Percentiles rank a stretch among this genome's conserved stretches.
Conservation (phyloP, 2,888 invertebrate species). For the Nymphalis c-album region DNA sequence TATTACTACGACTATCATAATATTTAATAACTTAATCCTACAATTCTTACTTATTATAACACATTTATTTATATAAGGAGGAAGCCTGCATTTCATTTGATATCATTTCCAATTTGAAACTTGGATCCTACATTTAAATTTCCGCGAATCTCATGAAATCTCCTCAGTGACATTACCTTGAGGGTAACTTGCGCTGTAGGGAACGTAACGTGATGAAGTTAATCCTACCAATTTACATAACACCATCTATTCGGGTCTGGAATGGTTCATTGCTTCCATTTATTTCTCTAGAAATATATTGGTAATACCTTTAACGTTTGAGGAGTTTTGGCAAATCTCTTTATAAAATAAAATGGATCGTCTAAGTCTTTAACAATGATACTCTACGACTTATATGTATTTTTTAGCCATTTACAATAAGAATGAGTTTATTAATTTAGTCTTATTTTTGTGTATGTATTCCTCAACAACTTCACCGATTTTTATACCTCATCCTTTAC, state of each 20-base stretch:
- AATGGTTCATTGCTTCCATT: constrained; percentile 26
- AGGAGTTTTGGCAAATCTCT: too few species aligned
- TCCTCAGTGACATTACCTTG: constrained; percentile 31
- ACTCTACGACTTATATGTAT: too few species aligned
- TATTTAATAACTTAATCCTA: neutral
- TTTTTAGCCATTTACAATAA: too few species aligned
- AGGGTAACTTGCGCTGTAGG: constrained; percentile 30
- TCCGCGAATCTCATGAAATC: constrained; percentile 30
- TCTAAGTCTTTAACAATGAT: too few species aligned
- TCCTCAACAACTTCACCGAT: too few species aligned
- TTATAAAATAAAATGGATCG: too few species aligned
- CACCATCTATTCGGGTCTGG: constrained; percentile 34
- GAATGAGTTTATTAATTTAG: too few species aligned
- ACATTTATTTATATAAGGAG: constrained; percentile 1
- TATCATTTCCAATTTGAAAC: constrained; percentile 21
- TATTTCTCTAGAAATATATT: neutral
- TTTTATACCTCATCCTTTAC: too few species aligned
- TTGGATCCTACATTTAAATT: constrained; percentile 30
- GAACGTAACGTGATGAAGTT: constrained; percentile 51
- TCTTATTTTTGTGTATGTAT: too few species aligned
- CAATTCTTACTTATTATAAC: neutral
- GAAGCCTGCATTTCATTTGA: constrained; percentile 15
- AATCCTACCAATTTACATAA: constrained; percentile 64
- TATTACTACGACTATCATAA: neutral
- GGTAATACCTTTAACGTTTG: neutral